Conservation (phyloP, 2,797 vertebrate species). For the Syngnathus rostellatus region DNA sequence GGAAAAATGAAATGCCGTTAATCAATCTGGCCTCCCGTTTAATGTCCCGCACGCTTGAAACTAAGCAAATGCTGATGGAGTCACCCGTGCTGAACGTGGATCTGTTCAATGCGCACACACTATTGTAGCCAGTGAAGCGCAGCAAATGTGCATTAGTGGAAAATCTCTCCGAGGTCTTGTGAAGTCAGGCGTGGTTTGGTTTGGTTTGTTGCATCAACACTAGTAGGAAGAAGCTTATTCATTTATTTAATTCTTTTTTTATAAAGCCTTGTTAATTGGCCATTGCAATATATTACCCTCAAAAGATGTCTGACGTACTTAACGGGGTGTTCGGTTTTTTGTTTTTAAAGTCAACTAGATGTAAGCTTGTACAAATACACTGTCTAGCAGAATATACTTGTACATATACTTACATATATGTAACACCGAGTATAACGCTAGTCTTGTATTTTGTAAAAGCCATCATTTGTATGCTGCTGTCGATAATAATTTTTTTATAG, state of each 20-base stretch:
- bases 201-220: conserved; percentile 18
- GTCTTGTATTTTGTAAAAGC: not conserved
- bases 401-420: not conserved
- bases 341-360: not conserved
- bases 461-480: not conserved
- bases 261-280: conserved; percentile 26
- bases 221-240: not conserved
- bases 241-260: not conserved
- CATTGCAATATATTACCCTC: conserved; percentile 9
- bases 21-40: conserved; percentile 54
- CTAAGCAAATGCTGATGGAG: conserved; percentile 43
- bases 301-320: conserved; percentile 25
- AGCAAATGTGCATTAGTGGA: conserved; percentile 11
- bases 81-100: conserved; percentile 29
- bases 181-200: conserved; percentile 15
- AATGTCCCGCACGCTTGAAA: conserved; percentile 49
- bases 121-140: conserved; percentile 16
- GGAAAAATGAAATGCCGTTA: conserved; percentile 64
- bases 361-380: not conserved
- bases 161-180: conserved; percentile 24
- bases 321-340: conserved; percentile 17
- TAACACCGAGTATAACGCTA: not conserved
- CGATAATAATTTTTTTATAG: not conserved
- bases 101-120: conserved; percentile 16
- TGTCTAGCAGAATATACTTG: not conserved